These are phyloP conservation scores for Magallana ariakensis DNA, from an alignment of 1,140 invertebrate genomes.

Conservation along the genomic window DNA sequence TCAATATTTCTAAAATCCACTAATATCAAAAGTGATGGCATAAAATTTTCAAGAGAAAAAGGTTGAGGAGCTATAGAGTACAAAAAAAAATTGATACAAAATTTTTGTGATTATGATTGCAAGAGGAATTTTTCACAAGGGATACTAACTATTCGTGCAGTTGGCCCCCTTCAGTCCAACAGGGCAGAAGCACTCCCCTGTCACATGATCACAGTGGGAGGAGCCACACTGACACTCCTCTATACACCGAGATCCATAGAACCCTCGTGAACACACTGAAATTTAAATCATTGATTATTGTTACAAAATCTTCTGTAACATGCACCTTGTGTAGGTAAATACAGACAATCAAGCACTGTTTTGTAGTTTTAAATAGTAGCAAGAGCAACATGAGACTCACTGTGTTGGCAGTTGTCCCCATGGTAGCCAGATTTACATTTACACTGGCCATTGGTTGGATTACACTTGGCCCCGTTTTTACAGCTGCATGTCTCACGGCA, in stretches of 20 bases:
- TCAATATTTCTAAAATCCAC: no score
- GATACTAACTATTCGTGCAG: background rate
- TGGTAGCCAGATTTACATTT: conserved; percentile 78
- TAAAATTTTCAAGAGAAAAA: no score
- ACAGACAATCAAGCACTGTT: no score
- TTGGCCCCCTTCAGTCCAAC: conserved; percentile 78
- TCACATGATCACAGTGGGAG: conserved; percentile 78
- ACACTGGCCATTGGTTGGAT: conserved; percentile 87
- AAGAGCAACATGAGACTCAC: background rate
- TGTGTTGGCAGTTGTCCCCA: conserved; percentile 72
- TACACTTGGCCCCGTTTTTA: conserved; percentile 83
- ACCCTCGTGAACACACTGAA: conserved; percentile 86
- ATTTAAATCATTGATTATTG: conserved; percentile 43
- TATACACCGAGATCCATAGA: conserved; percentile 88
- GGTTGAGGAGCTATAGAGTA: no score
- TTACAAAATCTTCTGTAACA: background rate
- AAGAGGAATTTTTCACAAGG: background rate
- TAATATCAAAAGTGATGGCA: no score
- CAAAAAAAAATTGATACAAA: no score
- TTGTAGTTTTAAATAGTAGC: background rate
- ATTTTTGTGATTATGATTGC: no score
- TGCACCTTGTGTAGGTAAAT: background rate
- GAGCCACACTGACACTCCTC: conserved; percentile 87
- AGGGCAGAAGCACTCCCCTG: conserved; percentile 78
- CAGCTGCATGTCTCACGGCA: conserved; percentile 78